Percentiles rank a stretch among this genome's conserved stretches.
phyloP scores from a whole-genome alignment of 2,888 invertebrate genomes.

The Eurytoma adleriae region DNA sequence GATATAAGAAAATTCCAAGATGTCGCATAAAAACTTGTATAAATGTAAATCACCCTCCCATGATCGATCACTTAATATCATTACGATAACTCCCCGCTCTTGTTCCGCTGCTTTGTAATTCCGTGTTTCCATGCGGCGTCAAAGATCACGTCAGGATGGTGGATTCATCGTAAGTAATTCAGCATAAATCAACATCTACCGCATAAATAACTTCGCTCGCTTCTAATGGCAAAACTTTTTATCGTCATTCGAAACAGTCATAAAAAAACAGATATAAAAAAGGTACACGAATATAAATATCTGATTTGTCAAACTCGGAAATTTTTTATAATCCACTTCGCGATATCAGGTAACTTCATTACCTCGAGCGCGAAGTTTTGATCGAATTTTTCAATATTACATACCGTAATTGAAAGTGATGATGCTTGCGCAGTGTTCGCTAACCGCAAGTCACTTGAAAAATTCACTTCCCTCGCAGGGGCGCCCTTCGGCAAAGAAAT shows the following conservation, averaged over 20 bases:
- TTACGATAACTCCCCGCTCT: neutral
- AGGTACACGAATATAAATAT: too few species aligned
- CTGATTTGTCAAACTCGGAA: too few species aligned
- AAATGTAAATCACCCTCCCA: conserved; percentile 1
- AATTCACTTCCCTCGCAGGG: too few species aligned
- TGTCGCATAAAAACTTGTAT: conserved; percentile 19
- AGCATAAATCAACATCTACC: conserved; percentile 24
- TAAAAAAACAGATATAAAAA: too few species aligned
- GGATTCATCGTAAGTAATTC: conserved; percentile 24
- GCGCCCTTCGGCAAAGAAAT: neutral
- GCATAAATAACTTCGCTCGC: conserved; percentile 1
- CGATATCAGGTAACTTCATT: too few species aligned
- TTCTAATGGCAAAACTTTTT: conserved; percentile 23
- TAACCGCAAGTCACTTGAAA: too few species aligned
- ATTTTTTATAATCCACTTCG: too few species aligned
- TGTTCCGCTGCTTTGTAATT: conserved; percentile 1
- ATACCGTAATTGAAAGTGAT: too few species aligned
- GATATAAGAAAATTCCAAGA: neutral
- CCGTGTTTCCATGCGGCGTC: neutral
- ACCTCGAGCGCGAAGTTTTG: too few species aligned
- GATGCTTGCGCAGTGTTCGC: too few species aligned
- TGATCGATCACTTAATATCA: conserved; percentile 27
- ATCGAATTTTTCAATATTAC: too few species aligned
- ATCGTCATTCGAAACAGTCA: neutral
- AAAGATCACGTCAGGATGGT: neutral